A percentile compares a stretch with the other conserved stretches of the same genome.
These are phyloP conservation scores for Sparidentex hasta DNA, from an alignment of 2,797 vertebrate genomes.

Conservation along the genomic window DNA sequence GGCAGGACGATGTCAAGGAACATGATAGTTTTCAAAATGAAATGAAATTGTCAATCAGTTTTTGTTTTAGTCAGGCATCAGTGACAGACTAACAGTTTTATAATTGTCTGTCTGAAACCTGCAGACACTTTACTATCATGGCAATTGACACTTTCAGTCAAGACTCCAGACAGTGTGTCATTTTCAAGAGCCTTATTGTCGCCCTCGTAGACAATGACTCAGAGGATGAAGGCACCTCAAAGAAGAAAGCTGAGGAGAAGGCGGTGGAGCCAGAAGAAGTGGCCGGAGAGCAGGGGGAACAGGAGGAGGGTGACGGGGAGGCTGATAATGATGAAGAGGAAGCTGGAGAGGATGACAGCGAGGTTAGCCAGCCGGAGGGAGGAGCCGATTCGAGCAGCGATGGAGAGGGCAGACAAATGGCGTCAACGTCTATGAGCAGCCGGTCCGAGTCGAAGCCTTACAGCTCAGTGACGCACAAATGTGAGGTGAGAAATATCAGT, in stretches of 20 bases:
- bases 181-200: not conserved
- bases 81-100: not conserved
- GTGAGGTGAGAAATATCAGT: slow-evolving; percentile 87
- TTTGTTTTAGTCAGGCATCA: not conserved
- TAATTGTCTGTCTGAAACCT: not conserved
- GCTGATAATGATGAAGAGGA: slow-evolving; percentile 56
- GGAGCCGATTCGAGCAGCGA: slow-evolving; percentile 75
- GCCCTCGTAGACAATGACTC: slow-evolving; percentile 74
- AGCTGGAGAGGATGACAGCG: slow-evolving; percentile 43
- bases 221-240: slow-evolving; percentile 66
- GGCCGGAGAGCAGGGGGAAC: slow-evolving; percentile 34
- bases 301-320: slow-evolving; percentile 58
- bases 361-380: slow-evolving; percentile 52
- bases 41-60: not conserved
- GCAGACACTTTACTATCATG: not conserved
- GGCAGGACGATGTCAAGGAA: not conserved
- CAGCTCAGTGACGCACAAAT: slow-evolving; percentile 94
- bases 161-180: not conserved
- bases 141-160: not conserved
- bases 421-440: slow-evolving; percentile 85
- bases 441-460: slow-evolving; percentile 95
- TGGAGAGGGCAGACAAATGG: slow-evolving; percentile 81
- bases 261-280: slow-evolving; percentile 17
- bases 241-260: slow-evolving; percentile 37
- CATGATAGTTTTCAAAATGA: not conserved